Base-by-base conservation (phyloP, 1,140 invertebrate genomes). In the Dendroctonus valens region DNA sequence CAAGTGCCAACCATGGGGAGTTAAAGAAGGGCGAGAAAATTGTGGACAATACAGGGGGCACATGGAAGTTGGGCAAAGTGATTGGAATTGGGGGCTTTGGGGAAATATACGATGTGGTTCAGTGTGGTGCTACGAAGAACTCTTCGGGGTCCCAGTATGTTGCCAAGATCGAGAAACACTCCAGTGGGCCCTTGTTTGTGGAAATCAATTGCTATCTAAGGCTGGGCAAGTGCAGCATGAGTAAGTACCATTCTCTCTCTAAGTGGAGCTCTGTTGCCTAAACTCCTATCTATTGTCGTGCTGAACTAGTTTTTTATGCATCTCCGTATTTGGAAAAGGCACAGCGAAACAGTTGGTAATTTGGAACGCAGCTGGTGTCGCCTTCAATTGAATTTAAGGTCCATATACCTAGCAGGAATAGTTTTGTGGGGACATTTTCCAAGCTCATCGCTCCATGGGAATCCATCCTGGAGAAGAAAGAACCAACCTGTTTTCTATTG, bases 21-120 rank as follows among this genome's bases (percentile, higher is more conserved):
- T n/a, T 75, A 46, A 72, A 69, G 58, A 12, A 69, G 37, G 93
- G 93, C 2, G 88, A 90, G 76, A 83, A 94, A 50, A 80, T 97
- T 40, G 87, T 84, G 55, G 95, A 97, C 83, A 81, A 92, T 50
- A 85, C 81, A 0, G 88, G 89, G 62, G 92, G 91, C 72, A 82
- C 90, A 78, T 98, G 96, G 96, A 87, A 85, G 71, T 80, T 98
- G 49, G 94, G 94, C 5, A 86, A 89, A 74, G 85, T 90, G 7
- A 89, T 97, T 75, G 95, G 94, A 77, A 83, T 89, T 75, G 95
- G 95, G 62, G 95, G 93, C 70, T 98, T 98, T 85, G 95, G 95
- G 39, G 88, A 96, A 72, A 94, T 97, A 73, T 96, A 95, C 79
- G 79, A 93, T 68, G 91, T 89, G 14, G 91, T 90, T 5, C 86